Evolutionary conservation across 2,888 invertebrate genomes (phyloP).

Genomic region (Bellardia pandia): DNA sequence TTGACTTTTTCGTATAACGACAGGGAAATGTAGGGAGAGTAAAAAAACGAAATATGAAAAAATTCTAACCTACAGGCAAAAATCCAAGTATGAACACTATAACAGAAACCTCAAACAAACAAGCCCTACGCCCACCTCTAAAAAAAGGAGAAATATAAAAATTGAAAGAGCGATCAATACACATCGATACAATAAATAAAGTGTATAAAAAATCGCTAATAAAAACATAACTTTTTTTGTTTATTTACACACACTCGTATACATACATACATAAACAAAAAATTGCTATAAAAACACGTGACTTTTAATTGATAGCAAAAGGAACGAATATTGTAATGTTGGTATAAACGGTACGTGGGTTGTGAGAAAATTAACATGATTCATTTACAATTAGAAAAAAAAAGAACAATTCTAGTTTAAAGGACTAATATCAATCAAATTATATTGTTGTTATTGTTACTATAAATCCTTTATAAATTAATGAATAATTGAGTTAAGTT

Average conservation of each 20-base stretch:
- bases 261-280: conserved; percentile 13
- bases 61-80: background rate
- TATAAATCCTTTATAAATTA: too few species aligned
- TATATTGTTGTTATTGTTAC: too few species aligned
- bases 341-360: background rate
- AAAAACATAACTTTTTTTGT: conserved; percentile 42
- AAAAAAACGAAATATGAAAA: background rate
- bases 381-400: too few species aligned
- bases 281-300: conserved; percentile 64
- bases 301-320: conserved; percentile 61
- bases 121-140: too few species aligned
- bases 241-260: background rate
- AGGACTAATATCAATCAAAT: too few species aligned
- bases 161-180: conserved; percentile 17
- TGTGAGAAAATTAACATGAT: background rate
- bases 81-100: background rate
- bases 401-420: too few species aligned
- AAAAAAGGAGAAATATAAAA: background rate
- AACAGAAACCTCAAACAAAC: background rate
- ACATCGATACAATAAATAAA: conserved; percentile 27
- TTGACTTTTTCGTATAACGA: conserved; percentile 25
- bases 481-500: too few species aligned
- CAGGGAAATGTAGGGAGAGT: background rate
- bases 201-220: conserved; percentile 24
- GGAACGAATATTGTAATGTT: conserved; percentile 32